Base-by-base conservation (phyloP, 2,797 vertebrate species). In the Sebastes trivittatus region DNA sequence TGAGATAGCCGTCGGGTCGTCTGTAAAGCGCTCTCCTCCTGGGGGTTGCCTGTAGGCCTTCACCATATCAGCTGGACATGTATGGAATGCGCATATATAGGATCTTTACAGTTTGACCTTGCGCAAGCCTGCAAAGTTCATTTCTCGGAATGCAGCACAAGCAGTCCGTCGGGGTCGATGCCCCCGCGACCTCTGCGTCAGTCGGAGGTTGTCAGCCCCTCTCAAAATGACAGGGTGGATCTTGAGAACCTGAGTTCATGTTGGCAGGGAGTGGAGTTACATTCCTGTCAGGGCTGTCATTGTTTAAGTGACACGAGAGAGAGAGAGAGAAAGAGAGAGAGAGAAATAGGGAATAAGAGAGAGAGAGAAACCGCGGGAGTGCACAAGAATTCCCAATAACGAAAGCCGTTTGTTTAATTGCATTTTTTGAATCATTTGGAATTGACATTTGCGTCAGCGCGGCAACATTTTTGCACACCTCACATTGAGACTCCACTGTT, bases 141-240 rank as follows among this genome's bases (percentile, higher is more conserved):
- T 64, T 93, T 92, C 88, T 90, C 42, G 11, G 91, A 93, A 93
- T 86, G 91, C 85, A 94, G 85, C 85, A 87, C 81, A 82, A 88
- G 88, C 87, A 75, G 90, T 90, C 79, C 52, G 25, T 65, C 30
- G 78, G 80, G 91, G 86, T 93, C 82, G 61, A 85, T 68, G 88
- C 46, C 78, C 87, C 56, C 0, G 8, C 9, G 74, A 90, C 88
- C 90, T 70, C 60, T 3, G 78, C 52, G 77, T 89, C 85, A 87
- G 32, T 82, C 83, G 70, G 78, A 77, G 88, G 83, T 87, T 77
- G 83, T 84, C 88, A 88, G 66, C 66, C 75, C 69, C 77, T 80
- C 73, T 90, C 80, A 73, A 87, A 88, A 83, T 82, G 89, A 90
- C 90, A 81, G 82, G 80, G 55, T 71, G 77, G 69, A 87, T 86